These are phyloP conservation scores for Lamprotornis superbus DNA, from an alignment of 2,113 vertebrate species.

Conservation along the genomic window DNA sequence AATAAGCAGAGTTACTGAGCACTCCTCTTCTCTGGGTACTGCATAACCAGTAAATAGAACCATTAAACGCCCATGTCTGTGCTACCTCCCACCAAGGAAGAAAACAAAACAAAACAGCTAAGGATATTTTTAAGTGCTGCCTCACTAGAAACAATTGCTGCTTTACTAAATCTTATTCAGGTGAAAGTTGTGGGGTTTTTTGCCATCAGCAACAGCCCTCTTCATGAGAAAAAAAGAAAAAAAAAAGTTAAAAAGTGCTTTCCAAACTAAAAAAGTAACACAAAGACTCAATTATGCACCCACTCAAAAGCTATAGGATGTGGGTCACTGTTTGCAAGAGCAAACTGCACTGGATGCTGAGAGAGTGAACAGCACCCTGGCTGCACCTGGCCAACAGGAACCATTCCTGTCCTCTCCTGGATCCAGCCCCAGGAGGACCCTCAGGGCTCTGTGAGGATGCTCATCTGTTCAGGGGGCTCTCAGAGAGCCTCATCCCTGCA, in stretches of 20 bases:
- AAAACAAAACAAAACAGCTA: background rate
- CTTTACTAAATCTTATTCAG: background rate
- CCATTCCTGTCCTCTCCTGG: no score
- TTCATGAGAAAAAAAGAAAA: background rate
- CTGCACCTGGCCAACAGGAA: accelerated
- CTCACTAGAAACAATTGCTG: background rate
- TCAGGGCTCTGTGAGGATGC: background rate
- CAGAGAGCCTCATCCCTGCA: background rate
- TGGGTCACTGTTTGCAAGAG: background rate
- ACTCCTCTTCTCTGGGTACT: background rate
- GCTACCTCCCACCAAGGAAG: background rate
- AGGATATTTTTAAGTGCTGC: background rate
- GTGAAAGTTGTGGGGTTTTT: background rate
- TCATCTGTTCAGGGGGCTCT: background rate
- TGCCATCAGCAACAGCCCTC: background rate
- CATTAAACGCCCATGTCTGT: background rate
- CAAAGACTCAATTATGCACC: background rate
- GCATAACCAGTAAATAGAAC: background rate
- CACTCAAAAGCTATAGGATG: background rate
- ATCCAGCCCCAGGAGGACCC: accelerated
- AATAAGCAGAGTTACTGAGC: background rate
- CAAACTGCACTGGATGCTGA: background rate
- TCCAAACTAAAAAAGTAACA: background rate
- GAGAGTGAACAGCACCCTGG: background rate
- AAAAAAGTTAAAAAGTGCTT: background rate